Conservation (phyloP, 2,797 vertebrate species). For the Neomorphus geoffroyi region DNA sequence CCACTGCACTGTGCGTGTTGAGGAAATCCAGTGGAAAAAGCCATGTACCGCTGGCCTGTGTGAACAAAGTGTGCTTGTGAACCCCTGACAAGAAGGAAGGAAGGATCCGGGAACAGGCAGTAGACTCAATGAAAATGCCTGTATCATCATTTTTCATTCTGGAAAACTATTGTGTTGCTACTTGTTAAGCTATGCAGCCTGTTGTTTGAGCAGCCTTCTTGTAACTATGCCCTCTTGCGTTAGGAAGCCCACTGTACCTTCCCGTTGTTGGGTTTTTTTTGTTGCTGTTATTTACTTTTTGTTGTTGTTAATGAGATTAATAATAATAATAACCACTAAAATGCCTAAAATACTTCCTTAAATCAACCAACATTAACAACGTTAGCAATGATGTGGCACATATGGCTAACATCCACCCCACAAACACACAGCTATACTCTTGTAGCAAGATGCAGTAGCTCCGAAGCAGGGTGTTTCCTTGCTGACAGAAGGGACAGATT, state of each 20-base stretch:
- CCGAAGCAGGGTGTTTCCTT: constrained; percentile 25
- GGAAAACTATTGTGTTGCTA: neutral
- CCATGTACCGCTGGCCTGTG: accelerated
- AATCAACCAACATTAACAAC: neutral
- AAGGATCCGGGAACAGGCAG: neutral
- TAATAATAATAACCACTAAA: constrained; percentile 30
- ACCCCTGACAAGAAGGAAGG: neutral
- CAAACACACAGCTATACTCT: neutral
- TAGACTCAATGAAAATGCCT: neutral
- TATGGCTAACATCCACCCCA: neutral
- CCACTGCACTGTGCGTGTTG: neutral
- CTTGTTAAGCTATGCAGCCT: neutral
- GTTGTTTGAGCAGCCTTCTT: neutral
- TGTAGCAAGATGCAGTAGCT: neutral
- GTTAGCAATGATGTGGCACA: neutral
- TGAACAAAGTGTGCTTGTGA: neutral
- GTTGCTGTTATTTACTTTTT: neutral
- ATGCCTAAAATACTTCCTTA: neutral
- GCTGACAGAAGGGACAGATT: constrained; percentile 9
- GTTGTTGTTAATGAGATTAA: neutral
- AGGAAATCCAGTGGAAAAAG: neutral
- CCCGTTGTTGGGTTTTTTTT: neutral
- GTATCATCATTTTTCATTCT: accelerated
- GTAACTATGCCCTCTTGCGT: accelerated
- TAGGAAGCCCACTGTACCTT: constrained; percentile 15